These are phyloP conservation scores for Uria lomvia DNA, from an alignment of 2,113 vertebrate genomes.

Conservation along the genomic window DNA sequence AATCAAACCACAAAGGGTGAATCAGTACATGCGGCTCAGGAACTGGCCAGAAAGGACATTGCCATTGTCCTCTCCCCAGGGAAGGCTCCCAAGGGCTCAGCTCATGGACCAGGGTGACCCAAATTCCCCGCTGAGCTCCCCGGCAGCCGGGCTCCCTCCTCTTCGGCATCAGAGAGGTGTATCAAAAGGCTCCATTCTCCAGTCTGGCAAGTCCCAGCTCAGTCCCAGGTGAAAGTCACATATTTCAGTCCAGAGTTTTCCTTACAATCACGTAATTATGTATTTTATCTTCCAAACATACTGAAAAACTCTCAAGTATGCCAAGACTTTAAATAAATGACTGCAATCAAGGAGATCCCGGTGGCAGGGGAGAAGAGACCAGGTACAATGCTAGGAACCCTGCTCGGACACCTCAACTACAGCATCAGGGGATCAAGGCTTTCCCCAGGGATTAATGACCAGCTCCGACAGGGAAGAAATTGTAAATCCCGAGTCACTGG, in stretches of 20 bases:
- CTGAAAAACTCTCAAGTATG: not conserved
- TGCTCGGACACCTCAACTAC: not conserved
- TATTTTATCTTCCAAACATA: not conserved
- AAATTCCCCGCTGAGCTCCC: not conserved
- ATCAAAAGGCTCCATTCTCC: not conserved
- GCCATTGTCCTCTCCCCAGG: not conserved
- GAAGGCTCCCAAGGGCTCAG: not conserved
- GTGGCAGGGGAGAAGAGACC: not conserved
- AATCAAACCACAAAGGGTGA: constrained; percentile 11
- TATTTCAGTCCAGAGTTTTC: not conserved
- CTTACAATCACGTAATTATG: not conserved
- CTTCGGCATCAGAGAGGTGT: fast-evolving
- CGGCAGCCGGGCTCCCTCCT: fast-evolving
- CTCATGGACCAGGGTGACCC: not conserved
- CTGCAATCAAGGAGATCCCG: not conserved
- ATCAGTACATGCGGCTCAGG: not conserved
- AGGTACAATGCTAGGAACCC: not conserved
- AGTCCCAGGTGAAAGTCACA: not conserved
- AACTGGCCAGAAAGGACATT: not conserved
- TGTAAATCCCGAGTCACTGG: not conserved
- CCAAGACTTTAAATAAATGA: not conserved
- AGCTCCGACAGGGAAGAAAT: not conserved
- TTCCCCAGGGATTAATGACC: not conserved
- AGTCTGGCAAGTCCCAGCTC: not conserved
- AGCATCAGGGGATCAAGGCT: not conserved